Evolutionary conservation across 1,140 invertebrate genomes (phyloP).

Genomic region (Penaeus chinensis): DNA sequence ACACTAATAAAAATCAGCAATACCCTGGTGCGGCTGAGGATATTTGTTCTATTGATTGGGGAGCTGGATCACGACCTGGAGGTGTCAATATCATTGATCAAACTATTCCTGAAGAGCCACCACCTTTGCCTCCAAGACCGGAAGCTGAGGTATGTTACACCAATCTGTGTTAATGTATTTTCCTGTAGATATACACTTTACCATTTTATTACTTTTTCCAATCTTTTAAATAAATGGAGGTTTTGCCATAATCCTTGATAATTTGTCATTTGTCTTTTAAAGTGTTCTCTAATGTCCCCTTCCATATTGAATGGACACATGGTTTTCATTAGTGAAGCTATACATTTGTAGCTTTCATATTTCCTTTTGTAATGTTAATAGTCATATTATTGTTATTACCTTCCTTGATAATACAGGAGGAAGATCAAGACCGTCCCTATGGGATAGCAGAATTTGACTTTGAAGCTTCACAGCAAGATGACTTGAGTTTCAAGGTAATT

Average conservation of each 20-base stretch:
- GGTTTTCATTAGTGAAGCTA: too few relatives aligned
- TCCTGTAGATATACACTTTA: too few relatives aligned
- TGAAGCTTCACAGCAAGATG: constrained; percentile 22
- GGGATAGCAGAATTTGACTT: constrained; percentile 50
- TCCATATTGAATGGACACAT: too few relatives aligned
- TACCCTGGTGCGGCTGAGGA: background rate
- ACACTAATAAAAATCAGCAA: background rate
- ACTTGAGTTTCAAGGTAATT: constrained; percentile 41
- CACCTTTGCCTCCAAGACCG: constrained; percentile 48
- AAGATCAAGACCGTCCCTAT: constrained; percentile 47
- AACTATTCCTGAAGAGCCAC: constrained; percentile 50
- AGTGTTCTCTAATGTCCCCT: too few relatives aligned
- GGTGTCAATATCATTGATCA: constrained; percentile 37
- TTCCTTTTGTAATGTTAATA: background rate
- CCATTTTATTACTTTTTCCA: too few relatives aligned
- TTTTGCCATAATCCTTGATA: too few relatives aligned
- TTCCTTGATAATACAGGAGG: constrained; percentile 20
- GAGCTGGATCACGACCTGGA: constrained; percentile 18
- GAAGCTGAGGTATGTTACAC: constrained; percentile 40
- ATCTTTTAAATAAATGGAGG: too few relatives aligned
- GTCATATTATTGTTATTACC: background rate
- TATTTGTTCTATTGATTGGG: constrained; percentile 36
- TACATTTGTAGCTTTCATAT: background rate
- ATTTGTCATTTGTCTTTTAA: too few relatives aligned
- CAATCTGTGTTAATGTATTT: background rate